Percentiles rank a stretch among this genome's conserved stretches.
Conservation (phyloP, 2,888 invertebrate genomes). For the Geotrupes spiniger region DNA sequence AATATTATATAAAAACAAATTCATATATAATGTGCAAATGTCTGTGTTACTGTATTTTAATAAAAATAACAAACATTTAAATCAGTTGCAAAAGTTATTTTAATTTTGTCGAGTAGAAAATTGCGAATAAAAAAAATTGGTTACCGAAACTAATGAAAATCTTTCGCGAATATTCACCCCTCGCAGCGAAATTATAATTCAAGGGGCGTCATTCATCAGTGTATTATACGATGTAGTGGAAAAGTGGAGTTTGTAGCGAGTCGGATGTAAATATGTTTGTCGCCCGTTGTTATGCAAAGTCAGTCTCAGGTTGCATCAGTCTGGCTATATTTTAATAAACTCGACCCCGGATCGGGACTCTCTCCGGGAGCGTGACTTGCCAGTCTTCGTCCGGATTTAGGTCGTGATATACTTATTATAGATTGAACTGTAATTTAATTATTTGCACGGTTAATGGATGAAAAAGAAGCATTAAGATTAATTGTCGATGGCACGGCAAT, state of each 20-base stretch:
- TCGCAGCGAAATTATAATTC: constrained; percentile 6
- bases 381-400: constrained; percentile 15
- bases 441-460: neutral
- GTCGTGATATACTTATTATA: constrained; percentile 11
- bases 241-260: neutral
- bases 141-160: too few relatives aligned
- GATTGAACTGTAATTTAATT: constrained; percentile 1
- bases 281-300: constrained; percentile 10
- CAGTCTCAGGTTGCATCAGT: neutral
- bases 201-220: neutral
- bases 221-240: constrained; percentile 1
- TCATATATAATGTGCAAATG: too few relatives aligned
- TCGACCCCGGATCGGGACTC: constrained; percentile 7
- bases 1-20: too few relatives aligned
- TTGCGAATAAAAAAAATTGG: too few relatives aligned
- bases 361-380: constrained; percentile 15
- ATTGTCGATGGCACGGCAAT: too few relatives aligned
- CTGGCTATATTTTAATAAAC: constrained; percentile 16
- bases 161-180: too few relatives aligned
- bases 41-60: too few relatives aligned
- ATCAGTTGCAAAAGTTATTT: too few relatives aligned
- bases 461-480: neutral
- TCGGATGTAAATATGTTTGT: constrained; percentile 11
- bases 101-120: too few relatives aligned
- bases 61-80: too few relatives aligned